Percentiles rank a stretch among this genome's conserved stretches.
Evolutionary conservation across 2,888 invertebrate genomes (phyloP).

Genomic region (Euphydryas editha): DNA sequence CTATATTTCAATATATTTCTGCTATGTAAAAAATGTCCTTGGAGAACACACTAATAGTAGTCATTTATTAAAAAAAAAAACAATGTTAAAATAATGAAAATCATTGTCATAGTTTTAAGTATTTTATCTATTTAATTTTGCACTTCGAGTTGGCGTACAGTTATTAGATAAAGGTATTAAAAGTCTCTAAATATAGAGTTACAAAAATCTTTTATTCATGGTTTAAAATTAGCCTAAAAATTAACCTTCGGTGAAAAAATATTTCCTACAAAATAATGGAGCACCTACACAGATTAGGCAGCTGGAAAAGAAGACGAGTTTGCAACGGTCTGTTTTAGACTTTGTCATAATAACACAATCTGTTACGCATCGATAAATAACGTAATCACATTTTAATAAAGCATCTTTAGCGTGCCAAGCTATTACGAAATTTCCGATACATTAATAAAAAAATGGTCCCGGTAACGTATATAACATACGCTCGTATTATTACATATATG

Average conservation of each 20-base stretch:
- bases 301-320: constrained; percentile 45
- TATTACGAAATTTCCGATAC: constrained; percentile 26
- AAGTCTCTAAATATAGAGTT: constrained; percentile 70
- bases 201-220: constrained; percentile 72
- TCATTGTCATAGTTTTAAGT: constrained; percentile 83
- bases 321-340: constrained; percentile 13
- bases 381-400: constrained; percentile 18
- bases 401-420: constrained; percentile 28
- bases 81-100: constrained; percentile 76
- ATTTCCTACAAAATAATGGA: constrained; percentile 59
- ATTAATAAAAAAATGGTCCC: constrained; percentile 41
- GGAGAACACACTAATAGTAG: constrained; percentile 79
- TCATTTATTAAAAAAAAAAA: constrained; percentile 66
- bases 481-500: constrained; percentile 51
- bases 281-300: constrained; percentile 51
- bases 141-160: constrained; percentile 78
- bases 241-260: constrained; percentile 62
- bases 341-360: constrained; percentile 28
- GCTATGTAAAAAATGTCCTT: constrained; percentile 80
- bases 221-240: constrained; percentile 74
- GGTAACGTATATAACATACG: constrained; percentile 48
- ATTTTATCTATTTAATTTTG: constrained; percentile 80
- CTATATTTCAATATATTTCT: constrained; percentile 83
- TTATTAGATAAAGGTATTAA: constrained; percentile 71
- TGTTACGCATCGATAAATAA: constrained; percentile 8